These are phyloP conservation scores for Lasioglossum zephyrum DNA, from an alignment of 2,888 invertebrate species.

Conservation along the genomic window DNA sequence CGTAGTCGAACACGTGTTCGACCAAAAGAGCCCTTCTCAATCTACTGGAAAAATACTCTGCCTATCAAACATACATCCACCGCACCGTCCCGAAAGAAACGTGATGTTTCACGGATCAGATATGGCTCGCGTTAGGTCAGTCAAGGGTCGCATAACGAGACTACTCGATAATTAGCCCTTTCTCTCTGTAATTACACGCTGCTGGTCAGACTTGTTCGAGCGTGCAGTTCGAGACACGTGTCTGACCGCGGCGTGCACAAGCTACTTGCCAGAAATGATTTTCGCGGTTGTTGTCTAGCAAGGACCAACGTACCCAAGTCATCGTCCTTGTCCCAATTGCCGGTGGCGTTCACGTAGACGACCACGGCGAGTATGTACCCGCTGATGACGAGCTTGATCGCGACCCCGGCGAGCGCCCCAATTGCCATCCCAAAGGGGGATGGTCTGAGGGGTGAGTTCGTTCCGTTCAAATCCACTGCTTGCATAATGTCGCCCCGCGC, in stretches of 20 bases:
- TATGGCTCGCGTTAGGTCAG: background rate
- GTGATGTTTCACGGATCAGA: background rate
- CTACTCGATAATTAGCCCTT: background rate
- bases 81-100: background rate
- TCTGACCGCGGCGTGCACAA: background rate
- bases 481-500: constrained; percentile 74
- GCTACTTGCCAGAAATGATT: background rate
- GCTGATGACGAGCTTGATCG: constrained; percentile 77
- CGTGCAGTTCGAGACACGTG: background rate
- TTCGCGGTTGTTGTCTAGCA: background rate
- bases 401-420: constrained; percentile 74
- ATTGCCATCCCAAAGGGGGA: constrained; percentile 79
- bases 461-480: constrained; percentile 68
- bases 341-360: constrained; percentile 78
- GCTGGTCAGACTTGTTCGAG: background rate
- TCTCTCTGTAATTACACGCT: background rate
- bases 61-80: background rate
- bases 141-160: background rate
- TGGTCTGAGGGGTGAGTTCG: constrained; percentile 52
- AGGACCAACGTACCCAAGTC: constrained; percentile 76
- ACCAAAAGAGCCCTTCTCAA: background rate
- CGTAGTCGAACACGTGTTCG: background rate
- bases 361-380: constrained; percentile 77
- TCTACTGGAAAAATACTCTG: background rate
- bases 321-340: constrained; percentile 81